These are phyloP conservation scores for Australoheros scitulus DNA, from an alignment of 2,113 vertebrate species.

Conservation along the genomic window DNA sequence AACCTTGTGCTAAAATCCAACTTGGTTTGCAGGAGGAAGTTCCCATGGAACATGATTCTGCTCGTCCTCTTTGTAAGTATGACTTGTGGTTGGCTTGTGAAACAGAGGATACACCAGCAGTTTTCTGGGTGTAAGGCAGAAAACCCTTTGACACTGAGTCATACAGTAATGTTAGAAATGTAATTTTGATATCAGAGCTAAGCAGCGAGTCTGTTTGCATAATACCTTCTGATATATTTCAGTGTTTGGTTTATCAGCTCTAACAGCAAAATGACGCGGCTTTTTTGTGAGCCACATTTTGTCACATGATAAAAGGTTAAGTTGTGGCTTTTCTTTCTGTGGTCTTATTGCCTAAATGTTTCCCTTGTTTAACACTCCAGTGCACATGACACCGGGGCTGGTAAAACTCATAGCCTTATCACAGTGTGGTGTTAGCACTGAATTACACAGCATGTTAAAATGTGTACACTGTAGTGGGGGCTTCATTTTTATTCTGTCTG, in stretches of 20 bases:
- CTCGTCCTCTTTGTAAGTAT: slow-evolving; percentile 90
- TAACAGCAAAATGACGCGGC: neutral
- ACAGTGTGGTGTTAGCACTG: neutral
- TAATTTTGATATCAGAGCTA: neutral
- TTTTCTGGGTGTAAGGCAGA: slow-evolving; percentile 12
- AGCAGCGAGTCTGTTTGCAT: slow-evolving; percentile 38
- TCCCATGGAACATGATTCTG: slow-evolving; percentile 94
- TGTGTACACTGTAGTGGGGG: too few relatives aligned
- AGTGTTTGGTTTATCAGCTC: slow-evolving; percentile 22
- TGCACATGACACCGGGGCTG: fast-evolving
- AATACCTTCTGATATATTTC: neutral
- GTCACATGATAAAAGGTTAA: neutral
- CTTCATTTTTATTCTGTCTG: too few relatives aligned
- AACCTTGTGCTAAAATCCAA: neutral
- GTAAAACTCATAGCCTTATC: neutral
- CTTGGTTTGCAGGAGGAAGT: slow-evolving; percentile 85
- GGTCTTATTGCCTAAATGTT: neutral
- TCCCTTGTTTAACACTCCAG: too few relatives aligned
- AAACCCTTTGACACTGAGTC: neutral
- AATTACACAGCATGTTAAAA: neutral
- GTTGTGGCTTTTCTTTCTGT: neutral
- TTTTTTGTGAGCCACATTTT: neutral
- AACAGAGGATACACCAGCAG: neutral
- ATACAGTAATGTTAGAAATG: neutral
- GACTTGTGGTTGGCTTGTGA: neutral